Percentiles rank a stretch among this genome's conserved stretches.
Evolutionary conservation across 2,888 invertebrate species (phyloP).

Genomic region (Drosophila multiciliata): DNA sequence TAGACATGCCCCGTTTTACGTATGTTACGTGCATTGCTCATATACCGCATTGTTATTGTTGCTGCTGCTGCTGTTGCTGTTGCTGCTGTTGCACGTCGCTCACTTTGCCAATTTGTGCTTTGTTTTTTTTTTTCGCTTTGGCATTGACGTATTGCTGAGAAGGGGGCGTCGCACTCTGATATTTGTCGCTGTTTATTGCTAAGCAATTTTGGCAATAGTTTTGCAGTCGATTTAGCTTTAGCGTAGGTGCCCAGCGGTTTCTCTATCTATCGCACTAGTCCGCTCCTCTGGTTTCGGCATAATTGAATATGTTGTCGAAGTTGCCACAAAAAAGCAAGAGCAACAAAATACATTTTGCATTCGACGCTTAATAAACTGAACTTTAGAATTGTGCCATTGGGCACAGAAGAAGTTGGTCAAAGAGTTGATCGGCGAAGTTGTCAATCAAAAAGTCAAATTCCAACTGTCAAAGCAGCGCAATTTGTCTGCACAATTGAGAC

Average conservation of each 20-base stretch:
- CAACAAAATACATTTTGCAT: slow-evolving; percentile 46
- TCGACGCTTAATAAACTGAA: slow-evolving; percentile 63
- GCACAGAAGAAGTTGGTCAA: slow-evolving; percentile 53
- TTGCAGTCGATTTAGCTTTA: slow-evolving; percentile 37
- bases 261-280: slow-evolving; percentile 14
- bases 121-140: slow-evolving; percentile 50
- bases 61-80: slow-evolving; percentile 12
- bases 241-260: slow-evolving; percentile 59
- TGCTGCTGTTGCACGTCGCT: slow-evolving; percentile 52
- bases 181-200: slow-evolving; percentile 73
- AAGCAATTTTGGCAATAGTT: slow-evolving; percentile 53
- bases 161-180: slow-evolving; percentile 75
- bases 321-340: slow-evolving; percentile 25
- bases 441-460: slow-evolving; percentile 81
- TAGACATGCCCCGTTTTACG: slow-evolving; percentile 60
- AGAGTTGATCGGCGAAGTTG: slow-evolving; percentile 61
- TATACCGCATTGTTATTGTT: slow-evolving; percentile 23
- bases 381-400: slow-evolving; percentile 57
- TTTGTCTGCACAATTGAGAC: slow-evolving; percentile 76
- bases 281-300: slow-evolving; percentile 29
- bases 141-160: slow-evolving; percentile 62
- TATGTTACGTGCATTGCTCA: slow-evolving; percentile 29
- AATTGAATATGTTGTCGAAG: slow-evolving; percentile 69
- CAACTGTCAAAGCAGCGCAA: slow-evolving; percentile 71
- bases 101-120: slow-evolving; percentile 56